Conservation (phyloP, 2,113 vertebrate species). For the Chionis minor region DNA sequence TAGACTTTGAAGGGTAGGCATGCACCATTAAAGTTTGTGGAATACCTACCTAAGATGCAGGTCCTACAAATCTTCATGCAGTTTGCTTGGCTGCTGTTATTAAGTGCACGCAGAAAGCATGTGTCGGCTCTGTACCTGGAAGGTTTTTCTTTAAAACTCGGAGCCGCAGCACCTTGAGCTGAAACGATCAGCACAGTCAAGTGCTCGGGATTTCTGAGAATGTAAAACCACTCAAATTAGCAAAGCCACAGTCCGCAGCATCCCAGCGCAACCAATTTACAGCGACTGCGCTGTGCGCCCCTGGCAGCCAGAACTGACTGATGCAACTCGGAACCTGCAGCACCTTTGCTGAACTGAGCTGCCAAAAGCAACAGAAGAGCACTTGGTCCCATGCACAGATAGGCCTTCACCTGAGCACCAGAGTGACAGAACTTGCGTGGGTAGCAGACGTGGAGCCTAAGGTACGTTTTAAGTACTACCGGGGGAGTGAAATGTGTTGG, state of each 20-base stretch:
- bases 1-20: background rate
- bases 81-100: background rate
- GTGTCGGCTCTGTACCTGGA: background rate
- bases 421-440: background rate
- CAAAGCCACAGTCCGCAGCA: background rate
- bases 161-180: background rate
- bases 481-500: background rate
- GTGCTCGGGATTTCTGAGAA: background rate
- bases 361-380: background rate
- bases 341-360: background rate
- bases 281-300: background rate
- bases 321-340: background rate
- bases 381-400: background rate
- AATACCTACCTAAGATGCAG: background rate
- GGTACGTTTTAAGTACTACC: background rate
- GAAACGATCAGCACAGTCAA: background rate
- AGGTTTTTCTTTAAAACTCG: fast-evolving
- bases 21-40: background rate
- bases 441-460: background rate
- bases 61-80: background rate
- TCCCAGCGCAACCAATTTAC: background rate
- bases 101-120: background rate
- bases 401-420: background rate
- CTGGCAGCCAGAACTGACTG: background rate
- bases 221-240: background rate